phyloP scores from a whole-genome alignment of 2,797 vertebrate species.

The Rhabdomys pumilio region DNA sequence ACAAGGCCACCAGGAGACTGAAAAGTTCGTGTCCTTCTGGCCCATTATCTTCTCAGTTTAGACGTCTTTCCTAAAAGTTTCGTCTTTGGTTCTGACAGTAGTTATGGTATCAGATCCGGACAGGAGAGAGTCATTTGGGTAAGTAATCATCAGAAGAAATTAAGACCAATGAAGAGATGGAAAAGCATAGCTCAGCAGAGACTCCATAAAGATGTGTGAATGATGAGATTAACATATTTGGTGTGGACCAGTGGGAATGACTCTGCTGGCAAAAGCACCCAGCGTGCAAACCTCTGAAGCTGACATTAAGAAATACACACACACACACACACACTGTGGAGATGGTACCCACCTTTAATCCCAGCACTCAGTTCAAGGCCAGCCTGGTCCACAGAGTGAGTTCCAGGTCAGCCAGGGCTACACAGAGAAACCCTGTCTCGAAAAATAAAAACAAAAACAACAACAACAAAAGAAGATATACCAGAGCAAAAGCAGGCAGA shows the following conservation, averaged over 20 bases:
- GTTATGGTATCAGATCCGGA: not conserved
- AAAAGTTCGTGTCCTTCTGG: not conserved
- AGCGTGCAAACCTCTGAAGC: not conserved
- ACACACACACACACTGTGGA: no score
- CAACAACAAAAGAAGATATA: no score
- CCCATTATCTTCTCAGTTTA: not conserved
- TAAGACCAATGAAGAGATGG: not conserved
- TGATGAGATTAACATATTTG: not conserved
- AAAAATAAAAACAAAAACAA: no score
- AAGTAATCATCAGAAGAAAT: not conserved
- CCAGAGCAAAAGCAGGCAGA: not conserved
- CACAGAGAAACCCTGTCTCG: no score
- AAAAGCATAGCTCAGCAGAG: not conserved
- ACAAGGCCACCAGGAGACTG: not conserved
- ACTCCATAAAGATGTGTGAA: not conserved
- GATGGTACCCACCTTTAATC: no score
- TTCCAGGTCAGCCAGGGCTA: no score
- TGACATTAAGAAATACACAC: not conserved
- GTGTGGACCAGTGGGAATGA: accelerated
- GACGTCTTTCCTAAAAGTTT: not conserved
- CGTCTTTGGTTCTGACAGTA: not conserved
- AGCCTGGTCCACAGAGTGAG: no score
- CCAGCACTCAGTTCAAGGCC: no score
- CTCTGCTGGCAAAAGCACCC: not conserved
- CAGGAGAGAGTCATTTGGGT: not conserved